These are phyloP conservation scores for Watsonalla cultraria DNA, from an alignment of 2,888 invertebrate genomes.

Conservation along the genomic window DNA sequence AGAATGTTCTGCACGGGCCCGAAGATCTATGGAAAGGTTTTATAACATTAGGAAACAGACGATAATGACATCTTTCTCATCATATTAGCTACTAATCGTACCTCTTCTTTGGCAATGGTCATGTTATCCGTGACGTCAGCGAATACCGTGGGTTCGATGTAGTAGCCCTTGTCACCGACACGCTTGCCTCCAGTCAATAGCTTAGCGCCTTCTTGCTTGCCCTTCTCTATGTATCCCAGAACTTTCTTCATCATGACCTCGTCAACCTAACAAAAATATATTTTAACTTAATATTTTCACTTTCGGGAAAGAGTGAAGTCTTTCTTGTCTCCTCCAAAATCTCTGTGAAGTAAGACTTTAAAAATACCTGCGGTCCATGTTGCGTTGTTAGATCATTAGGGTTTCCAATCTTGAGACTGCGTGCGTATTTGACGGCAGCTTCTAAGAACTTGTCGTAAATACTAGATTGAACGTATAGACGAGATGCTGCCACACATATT, in stretches of 20 bases:
- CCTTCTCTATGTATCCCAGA: slow-evolving; percentile 85
- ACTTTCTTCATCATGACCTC: slow-evolving; percentile 86
- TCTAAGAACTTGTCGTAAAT: slow-evolving; percentile 90
- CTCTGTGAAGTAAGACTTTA: background rate
- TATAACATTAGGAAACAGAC: too few relatives aligned
- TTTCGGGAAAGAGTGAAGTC: too few relatives aligned
- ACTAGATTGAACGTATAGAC: slow-evolving; percentile 33
- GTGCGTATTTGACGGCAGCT: slow-evolving; percentile 81
- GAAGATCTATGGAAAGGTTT: slow-evolving; percentile 82
- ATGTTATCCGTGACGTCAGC: slow-evolving; percentile 86
- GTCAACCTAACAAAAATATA: slow-evolving; percentile 75
- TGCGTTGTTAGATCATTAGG: slow-evolving; percentile 79
- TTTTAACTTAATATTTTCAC: background rate
- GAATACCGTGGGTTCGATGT: slow-evolving; percentile 88
- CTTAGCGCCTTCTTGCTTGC: slow-evolving; percentile 89
- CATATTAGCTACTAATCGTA: slow-evolving; percentile 25
- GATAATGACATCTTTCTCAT: too few relatives aligned
- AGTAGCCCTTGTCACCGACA: slow-evolving; percentile 83
- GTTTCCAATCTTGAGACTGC: slow-evolving; percentile 84
- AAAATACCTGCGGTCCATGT: slow-evolving; percentile 84
- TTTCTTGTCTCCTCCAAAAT: too few relatives aligned
- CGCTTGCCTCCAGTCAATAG: slow-evolving; percentile 84
- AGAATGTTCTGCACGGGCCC: slow-evolving; percentile 93
- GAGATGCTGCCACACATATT: slow-evolving; percentile 30
- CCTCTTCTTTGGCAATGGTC: slow-evolving; percentile 88